Percentiles rank a stretch among this genome's conserved stretches.
Evolutionary conservation across 2,888 invertebrate species (phyloP).

Genomic region (Eupeodes luniger): DNA sequence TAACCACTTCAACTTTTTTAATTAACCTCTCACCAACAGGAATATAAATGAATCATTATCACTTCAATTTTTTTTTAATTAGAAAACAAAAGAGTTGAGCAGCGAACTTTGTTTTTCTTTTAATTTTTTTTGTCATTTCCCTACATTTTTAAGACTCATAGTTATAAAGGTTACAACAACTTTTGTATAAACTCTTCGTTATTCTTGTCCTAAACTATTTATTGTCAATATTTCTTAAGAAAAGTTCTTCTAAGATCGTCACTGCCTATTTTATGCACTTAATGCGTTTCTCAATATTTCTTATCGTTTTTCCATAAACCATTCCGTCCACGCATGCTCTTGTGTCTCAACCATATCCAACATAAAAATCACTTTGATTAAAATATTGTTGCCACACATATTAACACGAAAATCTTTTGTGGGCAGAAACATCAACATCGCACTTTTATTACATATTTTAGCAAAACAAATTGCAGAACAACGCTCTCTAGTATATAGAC

Average conservation of each 20-base stretch:
- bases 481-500: too few relatives aligned
- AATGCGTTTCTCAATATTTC: not conserved
- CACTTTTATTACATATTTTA: constrained; percentile 9
- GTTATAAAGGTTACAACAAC: too few relatives aligned
- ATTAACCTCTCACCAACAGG: constrained; percentile 65
- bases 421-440: constrained; percentile 34
- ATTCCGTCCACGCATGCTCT: not conserved
- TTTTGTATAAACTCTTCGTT: too few relatives aligned
- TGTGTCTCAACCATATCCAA: not conserved
- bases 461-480: constrained; percentile 3
- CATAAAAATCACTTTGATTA: constrained; percentile 21
- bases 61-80: not conserved
- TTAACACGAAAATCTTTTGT: not conserved
- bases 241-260: too few relatives aligned
- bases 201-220: not conserved
- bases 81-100: constrained; percentile 67
- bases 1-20: constrained; percentile 53
- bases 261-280: too few relatives aligned
- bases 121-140: not conserved
- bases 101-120: constrained; percentile 41
- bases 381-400: constrained; percentile 9
- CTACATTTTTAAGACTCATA: too few relatives aligned
- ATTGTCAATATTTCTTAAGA: not conserved
- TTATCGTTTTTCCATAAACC: constrained; percentile 16
- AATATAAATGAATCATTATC: constrained; percentile 19